Base-by-base conservation (phyloP, 2,888 invertebrate species). In the Halocaridina rubra region DNA sequence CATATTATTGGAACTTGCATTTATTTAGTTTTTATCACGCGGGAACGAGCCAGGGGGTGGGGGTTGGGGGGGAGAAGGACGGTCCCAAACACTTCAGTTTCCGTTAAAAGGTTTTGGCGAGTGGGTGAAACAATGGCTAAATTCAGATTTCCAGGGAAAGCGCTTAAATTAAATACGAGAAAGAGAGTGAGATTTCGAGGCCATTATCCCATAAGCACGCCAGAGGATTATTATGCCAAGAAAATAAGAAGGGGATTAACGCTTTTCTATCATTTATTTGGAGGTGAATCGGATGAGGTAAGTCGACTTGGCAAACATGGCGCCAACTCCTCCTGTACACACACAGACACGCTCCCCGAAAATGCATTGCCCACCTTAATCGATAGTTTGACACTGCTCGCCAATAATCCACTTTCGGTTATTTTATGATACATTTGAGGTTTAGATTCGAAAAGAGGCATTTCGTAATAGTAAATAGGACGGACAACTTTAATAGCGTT, bases 61-160 rank as follows among this genome's bases (percentile, higher is more conserved):
- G 10, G 57, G 19, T 57, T n/a, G 5, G 57, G 57, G 22, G 22
- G 57, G 53, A 53, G 19, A 53, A 53, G 53, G 53, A 13, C 53
- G n/a, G n/a, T n/a, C n/a, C n/a, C n/a, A n/a, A n/a, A n/a, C 80
- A 19, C 71, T 57, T 72, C 71, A 80, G 80, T 80, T 80, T 80
- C 80, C 80, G 80, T 80, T 80, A 72, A 57, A 59, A n/a, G n/a
- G n/a, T n/a, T n/a, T n/a, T n/a, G n/a, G 8, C 22, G 24, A 72
- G 80, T 80, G 72, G 72, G 82, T 76, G 85, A 81, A 75, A 80
- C 79, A 64, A 88, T 88, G 88, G 88, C 88, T 39, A 88, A 88
- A 75, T 88, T 77, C 77, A 88, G 88, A 81, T 88, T 88, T 86
- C 88, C 88, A 64, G 88, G 88, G 82, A 88, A 84, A 84, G 88